Evolutionary conservation across 2,113 vertebrate genomes (phyloP), one percentile per base, ranked within the genome.

Genomic region (Entelurus aequoreus): DNA sequence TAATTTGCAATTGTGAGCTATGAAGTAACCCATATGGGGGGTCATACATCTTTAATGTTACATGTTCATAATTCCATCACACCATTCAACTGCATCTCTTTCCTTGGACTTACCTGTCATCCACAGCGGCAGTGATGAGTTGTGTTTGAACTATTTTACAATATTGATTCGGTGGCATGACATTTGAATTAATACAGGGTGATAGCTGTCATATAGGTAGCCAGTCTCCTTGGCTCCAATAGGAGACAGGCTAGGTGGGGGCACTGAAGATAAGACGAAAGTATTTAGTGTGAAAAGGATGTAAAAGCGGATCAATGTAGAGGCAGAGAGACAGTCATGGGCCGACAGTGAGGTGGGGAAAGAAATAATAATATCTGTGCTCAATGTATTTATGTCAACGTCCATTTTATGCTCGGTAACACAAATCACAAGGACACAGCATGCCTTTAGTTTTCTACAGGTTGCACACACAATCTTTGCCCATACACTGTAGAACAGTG

Each of bases 101-200:
- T 78, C 80, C 71, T 72, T 81, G 69, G 78, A 87, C 82, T 89
- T 78, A 91, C 88, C 83, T 88, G 88, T 87, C 89, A 88, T 74
- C 82, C 80, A 76, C 79, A 84, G 85, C 82, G 84, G 28, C 74
- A 68, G 80, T 61, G 56, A 85, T 60, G 80, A 86, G 78, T 76
- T 74, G 78, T 82, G 84, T 88, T 85, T 87, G 76, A 90, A 86
- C 87, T 83, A 82, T 89, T 90, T 89, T 84, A 84, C 75, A 81
- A 82, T 89, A 89, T 88, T 89, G 85, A 90, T 90, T 88, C 74
- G 78, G 77, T 86, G 77, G 75, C 68, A 57, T 90, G 87, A 90
- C 84, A 86, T 87, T 90, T 88, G 85, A 89, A 90, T 90, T 88
- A 89, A 88, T 82, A 84, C 79, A 60, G 72, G 83, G 68, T 84